Evolutionary conservation across 2,797 vertebrate genomes (phyloP), one percentile per base, ranked within the genome.

Genomic region (Peromyscus nudipes): DNA sequence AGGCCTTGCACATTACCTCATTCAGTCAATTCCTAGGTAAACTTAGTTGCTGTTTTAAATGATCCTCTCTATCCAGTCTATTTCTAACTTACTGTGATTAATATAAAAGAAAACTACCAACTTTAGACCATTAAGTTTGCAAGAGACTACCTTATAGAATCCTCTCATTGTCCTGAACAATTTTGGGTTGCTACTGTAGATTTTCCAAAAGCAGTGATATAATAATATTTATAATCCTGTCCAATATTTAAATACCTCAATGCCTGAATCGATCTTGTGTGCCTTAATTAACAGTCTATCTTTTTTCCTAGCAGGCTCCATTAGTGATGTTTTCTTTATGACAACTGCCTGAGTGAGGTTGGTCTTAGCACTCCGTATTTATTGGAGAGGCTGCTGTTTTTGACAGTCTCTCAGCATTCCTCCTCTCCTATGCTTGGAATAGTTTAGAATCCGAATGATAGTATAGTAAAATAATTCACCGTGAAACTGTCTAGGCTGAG

Each of bases 1-100:
- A 93, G 31, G 27, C 57, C 2, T 40, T 67, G 6, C 0, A 79
- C 27, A 81, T 65, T 94, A 83, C 89, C n/a, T 88, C 9, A 52
- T 91, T 82, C 67, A 91, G 34, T 92, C 86, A 85, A 95, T 89
- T 91, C 6, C 52, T 49, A 92, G 2, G 25, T 90, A 95, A 88
- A 96, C 10, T 94, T 62, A 85, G n/a, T 73, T 91, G 65, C 65
- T 85, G 37, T 89, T 96, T 95, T 94, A 92, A 96, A 84, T 80
- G 10, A 6, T 80, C 76, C 62, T 64, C 67, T 92, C 27, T 49
- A 91, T 75, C 89, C 40, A 43, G 3, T 64, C 37, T 43, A 96
- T 83, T 95, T 94, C 73, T 96, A 91, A 95, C 40, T 85, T 96
- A 16, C 25, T 82, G n/a, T 27, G 65, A 4, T 92, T 67, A 91